Evolutionary conservation across 2,888 invertebrate species (phyloP), one percentile per base, ranked within the genome.

Genomic region (Oscheius myriophilus): DNA sequence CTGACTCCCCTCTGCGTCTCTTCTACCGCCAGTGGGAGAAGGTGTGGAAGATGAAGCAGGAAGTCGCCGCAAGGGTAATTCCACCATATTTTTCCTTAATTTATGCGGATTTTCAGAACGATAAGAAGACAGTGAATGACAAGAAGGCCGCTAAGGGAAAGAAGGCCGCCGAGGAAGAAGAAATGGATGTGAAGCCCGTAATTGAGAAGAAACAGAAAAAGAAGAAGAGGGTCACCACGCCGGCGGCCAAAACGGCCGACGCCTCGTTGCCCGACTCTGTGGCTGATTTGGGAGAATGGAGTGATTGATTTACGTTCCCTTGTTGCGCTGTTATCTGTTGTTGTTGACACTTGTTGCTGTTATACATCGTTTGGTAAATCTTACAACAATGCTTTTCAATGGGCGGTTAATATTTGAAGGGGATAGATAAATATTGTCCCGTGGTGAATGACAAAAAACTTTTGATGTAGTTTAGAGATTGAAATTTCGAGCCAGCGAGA

Each of bases 1-100:
- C 76, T 9, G 73, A 78, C 25, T 72, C 74, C 51, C 80, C 80
- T 21, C 66, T 80, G 45, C 72, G 73, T 2, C n/a, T 70, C 26
- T 80, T 71, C 69, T 78, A 80, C 54, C 49, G 78, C 14, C 72
- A 78, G 61, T 76, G 78, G 80, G 72, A 75, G 61, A 75, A 76
- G 55, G 73, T 75, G 21, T 80, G 80, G 80, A 80, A 80, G 71
- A 67, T 73, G 68, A 78, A 76, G 66, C 72, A 76, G 41, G 55
- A 64, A 45, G 51, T 70, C 18, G 57, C 63, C 23, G 26, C 46
- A 12, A 69, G 64, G 52, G 73, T 73, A n/a, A 23, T 52, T 57
- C 57, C 41, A 42, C 18, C 4, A 18, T 25, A 41, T 41, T 42
- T 39, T 59, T 33, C 41, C 25, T 52, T 21, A 25, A 11, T 12